These are phyloP conservation scores for Trematocara marginatum DNA, from an alignment of 2,113 vertebrate genomes.

Conservation along the genomic window DNA sequence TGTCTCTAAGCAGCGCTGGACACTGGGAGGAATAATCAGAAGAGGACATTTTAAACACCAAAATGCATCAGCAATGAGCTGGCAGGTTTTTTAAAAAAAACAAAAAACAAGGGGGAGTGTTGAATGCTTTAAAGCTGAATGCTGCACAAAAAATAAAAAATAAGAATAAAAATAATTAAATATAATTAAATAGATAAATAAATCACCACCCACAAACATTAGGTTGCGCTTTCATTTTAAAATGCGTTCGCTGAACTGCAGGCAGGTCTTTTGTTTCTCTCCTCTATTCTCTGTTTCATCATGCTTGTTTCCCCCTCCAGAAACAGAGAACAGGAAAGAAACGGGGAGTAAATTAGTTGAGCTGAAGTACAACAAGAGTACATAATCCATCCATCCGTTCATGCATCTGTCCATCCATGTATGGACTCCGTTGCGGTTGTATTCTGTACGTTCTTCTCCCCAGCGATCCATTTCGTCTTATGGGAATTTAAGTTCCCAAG, in stretches of 20 bases:
- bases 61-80: background rate
- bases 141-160: background rate
- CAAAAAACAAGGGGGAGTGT: background rate
- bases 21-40: background rate
- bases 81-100: accelerated
- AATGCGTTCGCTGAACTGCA: background rate
- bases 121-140: background rate
- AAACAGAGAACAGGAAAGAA: background rate
- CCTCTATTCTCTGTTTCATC: background rate
- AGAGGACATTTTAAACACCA: background rate
- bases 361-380: background rate
- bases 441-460: background rate
- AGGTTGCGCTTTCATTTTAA: background rate
- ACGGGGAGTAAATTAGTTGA: background rate
- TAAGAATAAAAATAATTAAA: background rate
- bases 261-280: background rate
- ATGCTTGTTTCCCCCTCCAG: background rate
- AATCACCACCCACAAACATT: background rate
- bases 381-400: background rate
- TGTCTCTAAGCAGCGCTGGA: background rate
- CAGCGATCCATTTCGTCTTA: background rate
- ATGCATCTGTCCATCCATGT: background rate
- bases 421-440: background rate
- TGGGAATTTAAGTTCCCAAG: background rate
- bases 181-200: background rate